Evolutionary conservation across 2,113 vertebrate species (phyloP), one percentile per base, ranked within the genome.

Genomic region (Pogona vitticeps): DNA sequence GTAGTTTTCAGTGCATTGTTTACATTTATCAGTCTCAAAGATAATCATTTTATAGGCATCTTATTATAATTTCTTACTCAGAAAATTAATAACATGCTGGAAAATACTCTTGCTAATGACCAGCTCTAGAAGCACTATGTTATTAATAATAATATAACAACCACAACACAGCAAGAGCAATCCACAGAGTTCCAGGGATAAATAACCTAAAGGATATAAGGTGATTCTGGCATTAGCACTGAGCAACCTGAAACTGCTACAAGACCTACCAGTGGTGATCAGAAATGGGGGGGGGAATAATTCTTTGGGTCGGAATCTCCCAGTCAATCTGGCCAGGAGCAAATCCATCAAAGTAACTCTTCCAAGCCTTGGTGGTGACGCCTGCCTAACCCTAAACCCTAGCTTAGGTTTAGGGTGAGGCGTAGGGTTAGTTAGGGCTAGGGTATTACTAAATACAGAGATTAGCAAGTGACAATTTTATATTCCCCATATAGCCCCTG

Each of bases 21-120:
- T 87, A 76, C 67, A 87, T 89, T 85, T 90, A 92, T 91, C 88
- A 86, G 1, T 88, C 87, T 87, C 88, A 88, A 92, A 91, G 72
- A 67, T 46, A 90, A 46, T 2, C 15, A 76, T 76, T 93, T 91
- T 46, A 86, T 46, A 87, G 87, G 87, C 82, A 90, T 92, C 84
- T 88, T 79, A 90, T 93, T 89, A 90, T 1, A 91, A 91, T 92
- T 94, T 82, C 58, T 87, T 26, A 65, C 14, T 85, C 88, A 90
- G 76, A 89, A 59, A 56, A 86, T 92, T 83, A 91, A 89, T 89
- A 94, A 91, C 83, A 58, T 76, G 77, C 80, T 83, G 17, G 38
- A 90, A 93, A 92, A 90, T 88, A 68, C 9, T 70, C 89, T 86
- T 91, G 31, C 85, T 90, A 92, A 88, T 84, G 88, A 36, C 59